phyloP scores from a whole-genome alignment of 2,113 vertebrate species.

The Grammomys dolichurus region DNA sequence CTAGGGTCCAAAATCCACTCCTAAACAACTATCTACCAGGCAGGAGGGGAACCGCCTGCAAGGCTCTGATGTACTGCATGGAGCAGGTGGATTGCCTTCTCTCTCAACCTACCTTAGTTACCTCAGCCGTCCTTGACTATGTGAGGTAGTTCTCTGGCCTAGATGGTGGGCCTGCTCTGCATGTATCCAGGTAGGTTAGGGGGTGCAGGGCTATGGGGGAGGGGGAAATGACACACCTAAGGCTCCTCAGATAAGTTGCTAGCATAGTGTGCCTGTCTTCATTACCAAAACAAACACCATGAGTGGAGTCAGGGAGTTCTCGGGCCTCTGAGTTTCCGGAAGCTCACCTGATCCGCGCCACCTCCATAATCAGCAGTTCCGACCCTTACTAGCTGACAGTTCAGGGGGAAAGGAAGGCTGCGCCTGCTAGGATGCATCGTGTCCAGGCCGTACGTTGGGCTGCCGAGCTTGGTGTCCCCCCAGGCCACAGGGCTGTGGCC shows the following conservation, averaged over 20 bases:
- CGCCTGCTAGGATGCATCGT: conserved; percentile 76
- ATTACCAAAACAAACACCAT: conserved; percentile 74
- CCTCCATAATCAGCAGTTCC: conserved; percentile 80
- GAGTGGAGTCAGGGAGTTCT: background rate
- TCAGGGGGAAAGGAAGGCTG: conserved; percentile 76
- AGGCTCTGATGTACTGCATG: background rate
- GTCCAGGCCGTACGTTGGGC: conserved; percentile 58
- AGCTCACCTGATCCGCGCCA: conserved; percentile 74
- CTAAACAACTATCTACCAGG: background rate
- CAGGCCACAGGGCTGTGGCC: background rate
- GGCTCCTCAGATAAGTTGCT: background rate
- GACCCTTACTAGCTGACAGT: conserved; percentile 78
- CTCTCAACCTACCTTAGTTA: background rate
- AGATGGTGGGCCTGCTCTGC: background rate
- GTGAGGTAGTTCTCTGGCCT: background rate
- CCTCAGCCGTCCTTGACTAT: background rate
- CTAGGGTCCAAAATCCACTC: conserved; percentile 44
- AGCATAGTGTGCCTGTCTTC: background rate
- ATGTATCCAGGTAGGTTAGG: background rate
- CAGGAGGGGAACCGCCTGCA: background rate
- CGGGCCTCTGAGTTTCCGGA: background rate
- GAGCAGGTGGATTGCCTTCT: background rate
- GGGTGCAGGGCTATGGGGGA: background rate
- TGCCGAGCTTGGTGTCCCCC: background rate
- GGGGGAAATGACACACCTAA: background rate